A percentile compares a stretch with the other conserved stretches of the same genome.
Conservation (phyloP, 2,797 vertebrate species). For the Amphiprion clarkii region DNA sequence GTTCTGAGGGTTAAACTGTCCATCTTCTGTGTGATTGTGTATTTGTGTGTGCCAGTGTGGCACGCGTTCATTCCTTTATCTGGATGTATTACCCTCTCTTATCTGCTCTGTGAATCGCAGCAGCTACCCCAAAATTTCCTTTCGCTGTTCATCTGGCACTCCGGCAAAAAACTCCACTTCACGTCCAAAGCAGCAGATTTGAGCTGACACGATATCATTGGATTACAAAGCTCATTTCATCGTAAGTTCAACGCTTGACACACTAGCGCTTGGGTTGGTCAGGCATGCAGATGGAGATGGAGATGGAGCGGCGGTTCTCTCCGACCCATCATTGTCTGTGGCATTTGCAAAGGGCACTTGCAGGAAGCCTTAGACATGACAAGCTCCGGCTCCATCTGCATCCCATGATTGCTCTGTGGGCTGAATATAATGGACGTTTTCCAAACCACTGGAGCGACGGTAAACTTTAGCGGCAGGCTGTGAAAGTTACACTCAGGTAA, state of each 20-base stretch:
- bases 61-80: conserved; percentile 18
- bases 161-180: conserved; percentile 41
- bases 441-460: conserved; percentile 74
- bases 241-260: conserved; percentile 72
- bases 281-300: conserved; percentile 74
- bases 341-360: conserved; percentile 83
- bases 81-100: conserved; percentile 13
- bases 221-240: conserved; percentile 82
- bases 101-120: conserved; percentile 6
- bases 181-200: conserved; percentile 61
- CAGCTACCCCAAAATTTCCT: conserved; percentile 29
- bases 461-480: conserved; percentile 66
- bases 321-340: conserved; percentile 71
- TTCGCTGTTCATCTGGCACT: conserved; percentile 17
- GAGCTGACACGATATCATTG: conserved; percentile 80
- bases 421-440: conserved; percentile 80
- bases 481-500: conserved; percentile 70
- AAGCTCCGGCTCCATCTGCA: conserved; percentile 77
- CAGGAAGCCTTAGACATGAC: conserved; percentile 70
- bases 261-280: conserved; percentile 65
- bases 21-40: neutral
- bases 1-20: neutral
- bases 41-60: neutral
- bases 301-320: conserved; percentile 54
- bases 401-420: conserved; percentile 77